phyloP scores from a whole-genome alignment of 2,888 invertebrate genomes.

The Phania funesta region DNA sequence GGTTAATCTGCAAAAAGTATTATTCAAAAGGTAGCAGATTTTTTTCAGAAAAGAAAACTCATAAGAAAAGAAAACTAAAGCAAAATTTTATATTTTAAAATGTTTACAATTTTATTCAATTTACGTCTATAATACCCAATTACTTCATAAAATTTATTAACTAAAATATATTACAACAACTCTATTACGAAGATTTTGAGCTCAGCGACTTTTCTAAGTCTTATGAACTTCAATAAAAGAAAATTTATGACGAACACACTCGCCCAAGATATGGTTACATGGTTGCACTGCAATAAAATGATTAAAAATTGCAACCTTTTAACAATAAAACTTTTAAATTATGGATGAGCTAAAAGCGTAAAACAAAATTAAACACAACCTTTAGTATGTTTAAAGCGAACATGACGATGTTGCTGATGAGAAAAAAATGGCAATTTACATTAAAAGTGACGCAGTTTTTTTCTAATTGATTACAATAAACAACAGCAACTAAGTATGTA shows the following conservation, averaged over 20 bases:
- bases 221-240: constrained; percentile 27
- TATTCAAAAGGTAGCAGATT: too few species aligned
- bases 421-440: constrained; percentile 61
- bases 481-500: neutral
- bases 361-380: constrained; percentile 4
- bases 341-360: constrained; percentile 48
- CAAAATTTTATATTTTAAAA: too few species aligned
- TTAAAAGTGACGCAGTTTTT: constrained; percentile 70
- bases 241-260: constrained; percentile 45
- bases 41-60: too few species aligned
- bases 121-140: too few species aligned
- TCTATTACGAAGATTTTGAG: constrained; percentile 10
- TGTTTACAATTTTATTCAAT: too few species aligned
- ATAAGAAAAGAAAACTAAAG: too few species aligned
- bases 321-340: constrained; percentile 40
- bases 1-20: too few species aligned
- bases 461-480: constrained; percentile 69
- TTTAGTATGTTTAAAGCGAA: constrained; percentile 21
- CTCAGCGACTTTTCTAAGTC: constrained; percentile 1
- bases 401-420: constrained; percentile 40
- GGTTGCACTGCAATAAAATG: constrained; percentile 28
- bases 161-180: constrained; percentile 30
- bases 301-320: constrained; percentile 38
- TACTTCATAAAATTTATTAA: constrained; percentile 17
- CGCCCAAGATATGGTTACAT: constrained; percentile 18